phyloP scores from a whole-genome alignment of 2,113 vertebrate species.

The Pogonocichla stellata region DNA sequence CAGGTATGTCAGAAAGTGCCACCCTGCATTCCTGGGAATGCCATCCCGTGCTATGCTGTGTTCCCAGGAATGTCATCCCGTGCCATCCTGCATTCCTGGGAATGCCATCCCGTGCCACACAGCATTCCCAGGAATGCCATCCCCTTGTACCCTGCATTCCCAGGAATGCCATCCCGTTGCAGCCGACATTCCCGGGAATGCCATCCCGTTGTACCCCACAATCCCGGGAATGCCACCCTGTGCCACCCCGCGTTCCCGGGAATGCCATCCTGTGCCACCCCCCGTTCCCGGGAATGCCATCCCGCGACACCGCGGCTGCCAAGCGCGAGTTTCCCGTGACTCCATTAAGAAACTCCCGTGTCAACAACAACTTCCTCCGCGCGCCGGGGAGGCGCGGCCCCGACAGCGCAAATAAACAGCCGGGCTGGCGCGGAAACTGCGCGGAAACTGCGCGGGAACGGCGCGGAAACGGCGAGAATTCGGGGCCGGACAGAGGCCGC shows the following conservation, averaged over 20 bases:
- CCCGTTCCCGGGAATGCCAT: accelerated
- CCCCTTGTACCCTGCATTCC: too few species aligned
- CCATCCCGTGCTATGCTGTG: too few species aligned
- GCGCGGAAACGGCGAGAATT: not conserved
- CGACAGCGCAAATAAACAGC: not conserved
- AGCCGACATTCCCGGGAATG: accelerated
- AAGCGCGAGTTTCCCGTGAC: not conserved
- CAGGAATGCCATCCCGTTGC: not conserved
- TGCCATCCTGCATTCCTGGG: too few species aligned
- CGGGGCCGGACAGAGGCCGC: not conserved
- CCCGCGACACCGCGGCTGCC: not conserved
- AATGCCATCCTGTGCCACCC: accelerated
- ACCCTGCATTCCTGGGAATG: too few species aligned
- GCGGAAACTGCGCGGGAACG: too few species aligned
- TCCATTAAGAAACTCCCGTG: not conserved
- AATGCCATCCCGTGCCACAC: too few species aligned
- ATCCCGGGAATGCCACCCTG: not conserved
- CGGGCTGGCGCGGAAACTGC: not conserved
- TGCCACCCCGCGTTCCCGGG: accelerated
- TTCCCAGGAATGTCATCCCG: too few species aligned
- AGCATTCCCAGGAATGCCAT: too few species aligned
- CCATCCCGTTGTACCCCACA: accelerated
- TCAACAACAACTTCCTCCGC: slow-evolving; percentile 45
- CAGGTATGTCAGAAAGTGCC: too few species aligned
- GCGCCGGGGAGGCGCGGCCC: not conserved